Percentiles rank a stretch among this genome's conserved stretches.
These are phyloP conservation scores for Acestrorhynchus altus DNA, from an alignment of 2,797 vertebrate genomes.

Conservation along the genomic window DNA sequence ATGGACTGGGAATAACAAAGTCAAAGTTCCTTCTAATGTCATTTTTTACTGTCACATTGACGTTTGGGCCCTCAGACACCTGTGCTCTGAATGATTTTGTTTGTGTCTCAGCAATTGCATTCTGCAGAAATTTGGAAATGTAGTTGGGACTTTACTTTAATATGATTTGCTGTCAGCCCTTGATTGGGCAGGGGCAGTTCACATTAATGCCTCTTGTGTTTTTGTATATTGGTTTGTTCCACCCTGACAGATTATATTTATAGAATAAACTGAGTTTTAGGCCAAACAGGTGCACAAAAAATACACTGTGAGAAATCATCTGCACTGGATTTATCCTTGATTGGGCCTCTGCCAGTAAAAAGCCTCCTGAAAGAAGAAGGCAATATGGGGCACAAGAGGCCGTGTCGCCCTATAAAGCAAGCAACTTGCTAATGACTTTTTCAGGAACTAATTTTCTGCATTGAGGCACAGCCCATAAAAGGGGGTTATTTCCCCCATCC, in stretches of 20 bases:
- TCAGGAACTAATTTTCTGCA: constrained; percentile 81
- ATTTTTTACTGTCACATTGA: no score
- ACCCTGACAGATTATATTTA: not conserved
- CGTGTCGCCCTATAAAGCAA: constrained; percentile 76
- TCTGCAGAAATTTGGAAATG: no score
- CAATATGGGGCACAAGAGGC: constrained; percentile 72
- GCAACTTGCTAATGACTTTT: constrained; percentile 81
- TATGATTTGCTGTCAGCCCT: not conserved
- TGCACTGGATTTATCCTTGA: constrained; percentile 49
- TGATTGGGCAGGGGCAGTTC: not conserved
- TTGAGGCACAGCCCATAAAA: constrained; percentile 76
- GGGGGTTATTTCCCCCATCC: constrained; percentile 75
- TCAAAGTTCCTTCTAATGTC: no score
- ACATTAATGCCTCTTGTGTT: not conserved
- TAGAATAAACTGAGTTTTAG: not conserved
- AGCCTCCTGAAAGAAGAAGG: constrained; percentile 59
- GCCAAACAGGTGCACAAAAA: constrained; percentile 27
- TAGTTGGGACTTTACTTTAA: not conserved
- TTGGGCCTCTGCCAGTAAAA: constrained; percentile 65
- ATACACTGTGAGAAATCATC: constrained; percentile 56
- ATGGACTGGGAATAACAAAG: no score
- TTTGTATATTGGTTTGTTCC: not conserved
- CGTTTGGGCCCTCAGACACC: no score
- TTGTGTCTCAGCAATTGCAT: no score
- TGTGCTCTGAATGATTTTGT: no score